A percentile compares a stretch with the other conserved stretches of the same genome.
phyloP scores from a whole-genome alignment of 2,797 vertebrate species.

The Schizopygopsis pylzovi region DNA sequence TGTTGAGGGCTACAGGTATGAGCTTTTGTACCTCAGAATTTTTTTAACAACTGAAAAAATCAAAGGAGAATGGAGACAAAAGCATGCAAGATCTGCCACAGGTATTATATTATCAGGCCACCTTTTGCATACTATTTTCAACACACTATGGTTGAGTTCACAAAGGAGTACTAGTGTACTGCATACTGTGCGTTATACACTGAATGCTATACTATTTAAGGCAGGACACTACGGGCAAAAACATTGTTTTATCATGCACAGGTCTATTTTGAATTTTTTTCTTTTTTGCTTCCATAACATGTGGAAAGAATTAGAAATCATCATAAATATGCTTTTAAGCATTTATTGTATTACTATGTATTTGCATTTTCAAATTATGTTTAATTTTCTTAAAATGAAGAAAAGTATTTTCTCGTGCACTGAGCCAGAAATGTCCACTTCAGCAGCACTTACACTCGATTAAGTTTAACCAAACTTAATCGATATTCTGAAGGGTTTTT shows the following conservation, averaged over 20 bases:
- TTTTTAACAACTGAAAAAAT: not conserved
- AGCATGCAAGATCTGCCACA: not conserved
- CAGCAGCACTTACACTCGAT: not conserved
- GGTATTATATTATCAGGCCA: not conserved
- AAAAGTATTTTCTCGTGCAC: not conserved
- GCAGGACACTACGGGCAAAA: not conserved
- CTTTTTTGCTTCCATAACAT: not conserved
- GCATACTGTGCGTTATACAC: not conserved
- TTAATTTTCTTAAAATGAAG: not conserved
- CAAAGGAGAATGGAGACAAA: not conserved
- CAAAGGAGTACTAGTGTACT: not conserved
- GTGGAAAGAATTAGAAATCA: not conserved
- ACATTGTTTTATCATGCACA: not conserved
- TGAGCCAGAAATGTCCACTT: not conserved
- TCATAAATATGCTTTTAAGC: not conserved
- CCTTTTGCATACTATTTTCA: not conserved
- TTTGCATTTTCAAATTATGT: not conserved
- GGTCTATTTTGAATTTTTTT: not conserved
- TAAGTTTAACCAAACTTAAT: not conserved
- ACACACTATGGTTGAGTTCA: not conserved
- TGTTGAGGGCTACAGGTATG: no score
- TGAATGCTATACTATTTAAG: not conserved
- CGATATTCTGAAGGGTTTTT: not conserved
- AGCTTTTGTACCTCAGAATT: not conserved
- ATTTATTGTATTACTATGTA: not conserved